These are phyloP conservation scores for Gavia stellata DNA, from an alignment of 2,113 vertebrate genomes.

Conservation along the genomic window DNA sequence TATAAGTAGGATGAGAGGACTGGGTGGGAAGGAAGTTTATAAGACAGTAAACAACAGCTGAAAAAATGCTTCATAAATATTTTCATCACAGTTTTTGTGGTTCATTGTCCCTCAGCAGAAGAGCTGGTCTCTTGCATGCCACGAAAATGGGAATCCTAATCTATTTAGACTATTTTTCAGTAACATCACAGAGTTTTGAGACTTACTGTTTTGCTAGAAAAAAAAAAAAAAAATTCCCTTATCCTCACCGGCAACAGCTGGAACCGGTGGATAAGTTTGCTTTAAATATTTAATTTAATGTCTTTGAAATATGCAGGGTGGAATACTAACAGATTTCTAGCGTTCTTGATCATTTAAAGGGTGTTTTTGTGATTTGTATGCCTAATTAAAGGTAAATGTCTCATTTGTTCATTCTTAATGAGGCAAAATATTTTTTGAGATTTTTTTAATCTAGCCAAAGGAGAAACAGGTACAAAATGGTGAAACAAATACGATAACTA, in stretches of 20 bases:
- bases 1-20: not conserved
- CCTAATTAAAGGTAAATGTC: not conserved
- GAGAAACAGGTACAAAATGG: not conserved
- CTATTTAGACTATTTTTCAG: not conserved
- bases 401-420: not conserved
- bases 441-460: not conserved
- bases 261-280: not conserved
- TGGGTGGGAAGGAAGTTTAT: not conserved
- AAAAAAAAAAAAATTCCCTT: not conserved
- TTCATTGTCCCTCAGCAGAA: not conserved
- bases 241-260: not conserved
- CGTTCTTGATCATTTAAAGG: not conserved
- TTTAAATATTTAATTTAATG: not conserved
- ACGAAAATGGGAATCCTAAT: not conserved
- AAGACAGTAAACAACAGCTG: not conserved
- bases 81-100: not conserved
- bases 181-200: not conserved
- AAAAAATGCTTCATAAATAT: not conserved
- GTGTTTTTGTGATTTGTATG: not conserved
- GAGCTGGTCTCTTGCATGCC: not conserved
- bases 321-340: not conserved
- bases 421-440: not conserved
- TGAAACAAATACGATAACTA: not conserved
- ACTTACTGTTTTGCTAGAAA: not conserved
- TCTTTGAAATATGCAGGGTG: not conserved